Percentiles rank a stretch among this genome's conserved stretches.
These are phyloP conservation scores for Drosophila asahinai DNA, from an alignment of 1,140 invertebrate species.

Conservation along the genomic window DNA sequence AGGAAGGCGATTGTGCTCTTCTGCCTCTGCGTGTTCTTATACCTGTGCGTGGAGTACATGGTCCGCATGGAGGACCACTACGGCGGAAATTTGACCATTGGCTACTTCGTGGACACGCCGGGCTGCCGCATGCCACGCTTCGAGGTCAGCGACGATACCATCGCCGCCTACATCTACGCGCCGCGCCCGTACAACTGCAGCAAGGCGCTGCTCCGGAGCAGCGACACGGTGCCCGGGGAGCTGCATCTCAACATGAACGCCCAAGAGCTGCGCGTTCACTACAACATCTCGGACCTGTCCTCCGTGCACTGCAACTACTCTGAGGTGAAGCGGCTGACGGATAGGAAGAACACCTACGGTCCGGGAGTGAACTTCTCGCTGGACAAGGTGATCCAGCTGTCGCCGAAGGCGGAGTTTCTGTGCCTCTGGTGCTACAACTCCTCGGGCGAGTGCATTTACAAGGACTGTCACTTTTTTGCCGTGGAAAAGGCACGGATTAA, in stretches of 20 bases:
- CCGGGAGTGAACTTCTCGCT: conserved; percentile 73
- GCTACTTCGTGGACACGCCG: conserved; percentile 89
- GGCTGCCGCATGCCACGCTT: conserved; percentile 93
- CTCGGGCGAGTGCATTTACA: conserved; percentile 86
- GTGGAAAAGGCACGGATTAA: conserved; percentile 85
- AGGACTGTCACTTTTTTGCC: conserved; percentile 90
- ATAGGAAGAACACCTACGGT: conserved; percentile 81
- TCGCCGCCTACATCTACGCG: conserved; percentile 84
- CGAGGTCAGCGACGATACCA: conserved; percentile 88
- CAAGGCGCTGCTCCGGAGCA: conserved; percentile 84
- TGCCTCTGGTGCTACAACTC: conserved; percentile 87
- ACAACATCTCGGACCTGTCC: conserved; percentile 86
- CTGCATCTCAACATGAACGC: conserved; percentile 88
- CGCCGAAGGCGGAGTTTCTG: conserved; percentile 87
- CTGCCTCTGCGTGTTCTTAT: too few species aligned
- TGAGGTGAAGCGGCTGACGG: conserved; percentile 86
- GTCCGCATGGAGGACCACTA: conserved; percentile 69
- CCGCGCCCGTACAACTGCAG: conserved; percentile 85
- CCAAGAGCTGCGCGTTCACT: conserved; percentile 87
- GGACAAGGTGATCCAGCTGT: conserved; percentile 81
- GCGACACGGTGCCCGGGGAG: conserved; percentile 39
- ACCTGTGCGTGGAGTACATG: conserved; percentile 66
- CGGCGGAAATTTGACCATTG: conserved; percentile 55
- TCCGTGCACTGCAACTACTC: conserved; percentile 88
- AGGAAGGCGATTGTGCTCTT: too few species aligned